Evolutionary conservation across 2,113 vertebrate genomes (phyloP).

Genomic region (Eurystomus gularis): DNA sequence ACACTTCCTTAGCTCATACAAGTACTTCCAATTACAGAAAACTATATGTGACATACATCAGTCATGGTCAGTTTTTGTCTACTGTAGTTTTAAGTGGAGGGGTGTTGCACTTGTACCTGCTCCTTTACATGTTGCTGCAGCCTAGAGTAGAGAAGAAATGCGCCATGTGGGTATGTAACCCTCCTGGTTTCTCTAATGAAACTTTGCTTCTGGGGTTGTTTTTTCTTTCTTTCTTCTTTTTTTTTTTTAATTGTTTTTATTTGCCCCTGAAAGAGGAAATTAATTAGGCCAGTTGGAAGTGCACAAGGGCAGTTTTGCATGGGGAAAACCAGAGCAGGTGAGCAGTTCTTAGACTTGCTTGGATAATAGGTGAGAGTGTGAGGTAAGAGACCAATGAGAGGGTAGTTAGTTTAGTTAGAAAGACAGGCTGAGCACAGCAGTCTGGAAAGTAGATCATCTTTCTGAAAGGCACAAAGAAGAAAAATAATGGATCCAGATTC

Average conservation of each 20-base stretch:
- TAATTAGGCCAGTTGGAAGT: neutral
- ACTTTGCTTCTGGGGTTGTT: neutral
- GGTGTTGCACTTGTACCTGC: neutral
- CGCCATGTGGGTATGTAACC: neutral
- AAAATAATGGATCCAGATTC: constrained; percentile 39
- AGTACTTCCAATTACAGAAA: neutral
- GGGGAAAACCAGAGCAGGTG: neutral
- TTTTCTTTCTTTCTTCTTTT: neutral
- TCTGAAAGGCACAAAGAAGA: constrained; percentile 34
- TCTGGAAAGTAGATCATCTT: constrained; percentile 63
- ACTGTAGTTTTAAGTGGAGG: neutral
- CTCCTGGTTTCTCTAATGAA: neutral
- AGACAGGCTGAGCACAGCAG: neutral
- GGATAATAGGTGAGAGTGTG: neutral
- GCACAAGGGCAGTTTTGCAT: rapidly evolving
- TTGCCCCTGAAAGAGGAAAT: neutral
- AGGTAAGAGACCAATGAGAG: neutral
- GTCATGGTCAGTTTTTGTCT: neutral
- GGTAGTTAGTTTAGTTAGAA: constrained; percentile 1
- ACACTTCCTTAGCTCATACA: neutral
- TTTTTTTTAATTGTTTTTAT: neutral
- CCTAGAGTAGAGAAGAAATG: neutral
- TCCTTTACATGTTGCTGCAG: neutral
- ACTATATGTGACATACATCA: neutral
- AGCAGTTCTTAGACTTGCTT: neutral